A percentile compares a stretch with the other conserved stretches of the same genome.
Evolutionary conservation across 2,888 invertebrate species (phyloP).

Genomic region (Marasmarcha lunaedactyla): DNA sequence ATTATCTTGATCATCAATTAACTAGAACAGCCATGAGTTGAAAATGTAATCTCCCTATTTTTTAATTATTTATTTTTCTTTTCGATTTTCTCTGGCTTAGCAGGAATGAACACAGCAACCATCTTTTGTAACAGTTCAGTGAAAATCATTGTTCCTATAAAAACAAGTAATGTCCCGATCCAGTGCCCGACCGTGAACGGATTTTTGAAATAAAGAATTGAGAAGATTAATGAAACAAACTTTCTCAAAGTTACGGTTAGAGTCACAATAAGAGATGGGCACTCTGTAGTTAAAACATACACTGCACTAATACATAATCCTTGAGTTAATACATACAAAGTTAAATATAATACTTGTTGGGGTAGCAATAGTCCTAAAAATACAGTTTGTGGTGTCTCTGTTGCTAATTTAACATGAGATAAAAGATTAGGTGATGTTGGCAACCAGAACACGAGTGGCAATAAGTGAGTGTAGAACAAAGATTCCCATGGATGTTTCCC

Average conservation of each 20-base stretch:
- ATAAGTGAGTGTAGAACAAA: constrained; percentile 87
- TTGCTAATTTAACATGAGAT: constrained; percentile 80
- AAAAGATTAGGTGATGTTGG: constrained; percentile 82
- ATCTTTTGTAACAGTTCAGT: constrained; percentile 79
- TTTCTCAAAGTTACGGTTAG: constrained; percentile 95
- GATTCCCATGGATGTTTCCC: constrained; percentile 95
- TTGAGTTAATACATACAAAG: constrained; percentile 89
- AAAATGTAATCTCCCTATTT: no score
- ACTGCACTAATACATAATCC: constrained; percentile 95
- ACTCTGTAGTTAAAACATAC: constrained; percentile 93
- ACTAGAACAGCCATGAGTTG: no score
- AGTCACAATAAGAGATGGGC: constrained; percentile 93
- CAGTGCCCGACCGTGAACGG: constrained; percentile 93
- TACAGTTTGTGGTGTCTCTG: constrained; percentile 74
- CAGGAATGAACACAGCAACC: constrained; percentile 36
- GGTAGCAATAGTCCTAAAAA: constrained; percentile 75
- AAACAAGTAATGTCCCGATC: constrained; percentile 91
- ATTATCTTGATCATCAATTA: no score
- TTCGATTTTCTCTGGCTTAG: constrained; percentile 11
- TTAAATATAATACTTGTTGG: constrained; percentile 79
- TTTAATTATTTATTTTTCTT: constrained; percentile 22
- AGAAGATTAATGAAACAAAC: constrained; percentile 94
- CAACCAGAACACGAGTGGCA: constrained; percentile 91
- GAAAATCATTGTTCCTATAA: constrained; percentile 92
- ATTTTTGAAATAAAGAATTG: constrained; percentile 94